Conservation (phyloP, 2,797 vertebrate species). For the Lindbergichthys nudifrons region DNA sequence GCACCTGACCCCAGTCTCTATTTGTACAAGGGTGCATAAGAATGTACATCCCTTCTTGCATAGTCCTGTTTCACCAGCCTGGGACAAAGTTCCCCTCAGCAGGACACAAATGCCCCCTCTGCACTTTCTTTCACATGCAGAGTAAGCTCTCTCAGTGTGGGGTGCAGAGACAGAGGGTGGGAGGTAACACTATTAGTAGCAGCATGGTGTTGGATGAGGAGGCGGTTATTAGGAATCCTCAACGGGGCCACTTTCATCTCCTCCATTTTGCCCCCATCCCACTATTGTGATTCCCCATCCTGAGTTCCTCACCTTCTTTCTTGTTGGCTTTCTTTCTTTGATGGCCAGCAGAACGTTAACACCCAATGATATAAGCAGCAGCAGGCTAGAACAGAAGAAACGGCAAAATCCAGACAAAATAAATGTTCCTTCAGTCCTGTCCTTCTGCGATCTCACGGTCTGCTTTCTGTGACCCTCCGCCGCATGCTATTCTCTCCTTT, state of each 20-base stretch:
- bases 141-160: conserved; percentile 41
- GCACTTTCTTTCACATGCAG: conserved; percentile 49
- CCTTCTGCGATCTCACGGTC: conserved; percentile 60
- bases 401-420: not conserved
- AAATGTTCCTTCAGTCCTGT: conserved; percentile 46
- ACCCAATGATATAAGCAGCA: conserved; percentile 58
- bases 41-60: conserved; percentile 45
- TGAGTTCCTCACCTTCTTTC: conserved; percentile 22
- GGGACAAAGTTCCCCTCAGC: conserved; percentile 59
- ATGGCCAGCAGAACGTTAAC: conserved; percentile 46
- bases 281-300: conserved; percentile 10
- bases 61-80: conserved; percentile 44
- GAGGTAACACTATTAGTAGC: conserved; percentile 30
- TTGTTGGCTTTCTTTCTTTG: conserved; percentile 17
- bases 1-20: conserved; percentile 70
- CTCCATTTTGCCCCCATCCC: conserved; percentile 63
- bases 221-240: conserved; percentile 57
- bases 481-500: conserved; percentile 77
- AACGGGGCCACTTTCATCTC: conserved; percentile 60
- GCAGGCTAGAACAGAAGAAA: conserved; percentile 29
- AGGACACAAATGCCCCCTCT: conserved; percentile 70
- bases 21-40: conserved; percentile 39
- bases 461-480: conserved; percentile 66
- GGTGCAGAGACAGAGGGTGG: conserved; percentile 31
- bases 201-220: conserved; percentile 32